Base-by-base conservation (phyloP, 2,113 vertebrate species). In the Pantherophis guttatus region DNA sequence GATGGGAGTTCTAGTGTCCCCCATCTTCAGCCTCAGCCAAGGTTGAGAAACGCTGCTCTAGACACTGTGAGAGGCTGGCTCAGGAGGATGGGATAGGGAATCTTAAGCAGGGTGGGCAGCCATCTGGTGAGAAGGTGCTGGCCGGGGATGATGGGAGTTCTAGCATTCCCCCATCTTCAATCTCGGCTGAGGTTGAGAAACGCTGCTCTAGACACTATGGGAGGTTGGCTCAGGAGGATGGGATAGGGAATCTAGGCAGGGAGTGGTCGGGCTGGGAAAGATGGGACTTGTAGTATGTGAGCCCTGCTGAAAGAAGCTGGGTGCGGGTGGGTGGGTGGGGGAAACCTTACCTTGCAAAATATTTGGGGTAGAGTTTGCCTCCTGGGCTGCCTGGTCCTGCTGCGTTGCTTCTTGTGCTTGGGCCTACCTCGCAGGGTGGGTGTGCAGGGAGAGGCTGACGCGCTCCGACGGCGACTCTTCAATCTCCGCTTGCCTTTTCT, bases 401-500 rank as follows among this genome's bases (percentile, higher is more conserved):
- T 81, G 5, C 7, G 3, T 39, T 21, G 39, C 8, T 15, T 75
- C 70, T 75, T 81, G 75, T 3, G 33, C 0, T 44, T 81, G 33
- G 75, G 33, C 33, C 75, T 44, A 21, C 75, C 75, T 44, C 8
- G 33, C 75, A 81, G 33, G 75, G 75, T 19, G 15, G 33, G 17
- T 3, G 33, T 44, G 75, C 75, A 81, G 33, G 75, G 70, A 62
- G 58, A 26, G 29, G 29, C 65, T 15, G 62, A 6, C 62, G 0
- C 48, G 48, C 48, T 15, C 62, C 0, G 1, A 65, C 3, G 12
- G 26, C 1, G 12, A n/a, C 1, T 15, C 58, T 55, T 55, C 58
- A 23, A 5, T 94, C 24, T 15, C 96, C 62, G 48, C 94, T 55
- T 89, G 88, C 95, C 3, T 50, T 95, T 95, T 96, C 88, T 92